Conservation (phyloP, 2,113 vertebrate genomes). For the Halcyon malimbica region DNA sequence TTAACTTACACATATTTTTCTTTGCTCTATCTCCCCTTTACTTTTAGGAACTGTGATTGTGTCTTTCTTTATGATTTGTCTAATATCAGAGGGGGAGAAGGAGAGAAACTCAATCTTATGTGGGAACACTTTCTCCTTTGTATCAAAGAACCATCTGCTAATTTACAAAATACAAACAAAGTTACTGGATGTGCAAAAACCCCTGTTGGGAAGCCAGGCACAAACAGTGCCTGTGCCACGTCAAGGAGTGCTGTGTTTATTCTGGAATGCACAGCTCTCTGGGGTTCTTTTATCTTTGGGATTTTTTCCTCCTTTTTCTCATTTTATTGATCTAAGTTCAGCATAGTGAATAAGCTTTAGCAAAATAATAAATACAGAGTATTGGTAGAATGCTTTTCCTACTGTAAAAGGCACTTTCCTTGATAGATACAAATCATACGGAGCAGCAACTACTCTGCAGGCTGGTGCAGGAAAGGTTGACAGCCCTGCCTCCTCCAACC, state of each 20-base stretch:
- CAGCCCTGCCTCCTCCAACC: not conserved
- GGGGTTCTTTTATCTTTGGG: constrained; percentile 33
- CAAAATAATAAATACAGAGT: constrained; percentile 23
- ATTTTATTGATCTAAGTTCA: constrained; percentile 18
- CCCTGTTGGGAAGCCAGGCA: constrained; percentile 57
- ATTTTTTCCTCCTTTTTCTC: constrained; percentile 26
- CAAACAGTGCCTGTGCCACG: constrained; percentile 39
- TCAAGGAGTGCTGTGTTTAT: constrained; percentile 38
- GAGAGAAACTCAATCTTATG: not conserved
- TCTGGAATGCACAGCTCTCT: constrained; percentile 15
- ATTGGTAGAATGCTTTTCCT: constrained; percentile 13
- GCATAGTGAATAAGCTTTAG: not conserved
- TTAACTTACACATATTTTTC: not conserved
- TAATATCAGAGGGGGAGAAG: not conserved
- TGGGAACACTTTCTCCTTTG: constrained; percentile 35
- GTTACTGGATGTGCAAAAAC: constrained; percentile 56
- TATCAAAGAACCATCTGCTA: constrained; percentile 73
- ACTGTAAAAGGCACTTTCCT: not conserved
- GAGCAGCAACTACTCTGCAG: not conserved
- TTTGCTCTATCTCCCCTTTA: not conserved
- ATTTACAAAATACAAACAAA: constrained; percentile 72
- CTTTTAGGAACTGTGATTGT: not conserved
- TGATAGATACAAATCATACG: not conserved
- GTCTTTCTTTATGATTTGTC: constrained; percentile 12
- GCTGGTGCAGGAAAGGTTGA: not conserved